Percentiles rank a stretch among this genome's conserved stretches.
Evolutionary conservation across 2,113 vertebrate genomes (phyloP).

Genomic region (Zosterops borbonicus): DNA sequence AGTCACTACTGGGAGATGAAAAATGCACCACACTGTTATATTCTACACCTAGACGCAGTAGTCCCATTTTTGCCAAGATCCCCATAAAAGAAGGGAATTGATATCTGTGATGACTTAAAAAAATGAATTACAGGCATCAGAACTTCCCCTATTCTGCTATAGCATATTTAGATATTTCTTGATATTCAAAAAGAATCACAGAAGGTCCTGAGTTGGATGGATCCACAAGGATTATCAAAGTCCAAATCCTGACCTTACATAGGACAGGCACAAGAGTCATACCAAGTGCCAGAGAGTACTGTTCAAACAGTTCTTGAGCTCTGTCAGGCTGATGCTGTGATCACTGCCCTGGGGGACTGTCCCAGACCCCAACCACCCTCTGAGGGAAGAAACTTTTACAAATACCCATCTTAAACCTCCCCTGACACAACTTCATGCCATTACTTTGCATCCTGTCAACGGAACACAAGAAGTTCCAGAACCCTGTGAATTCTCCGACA

Average conservation of each 20-base stretch:
- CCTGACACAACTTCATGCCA: neutral
- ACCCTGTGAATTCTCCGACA: neutral
- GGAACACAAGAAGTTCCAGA: neutral
- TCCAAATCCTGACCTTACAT: neutral
- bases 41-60: neutral
- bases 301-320: rapidly evolving
- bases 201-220: neutral
- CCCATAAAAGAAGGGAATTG: neutral
- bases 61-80: neutral
- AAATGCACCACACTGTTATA: neutral
- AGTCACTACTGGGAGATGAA: neutral
- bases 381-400: neutral
- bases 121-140: neutral
- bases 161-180: neutral
- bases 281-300: rapidly evolving
- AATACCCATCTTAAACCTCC: neutral
- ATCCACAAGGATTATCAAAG: neutral
- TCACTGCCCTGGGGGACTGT: neutral
- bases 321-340: neutral
- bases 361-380: too few relatives aligned
- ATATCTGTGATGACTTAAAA: neutral
- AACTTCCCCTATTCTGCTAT: neutral
- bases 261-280: neutral
- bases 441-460: neutral
- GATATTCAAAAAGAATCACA: neutral